phyloP scores from a whole-genome alignment of 1,140 invertebrate species.

The Sinella curviseta region DNA sequence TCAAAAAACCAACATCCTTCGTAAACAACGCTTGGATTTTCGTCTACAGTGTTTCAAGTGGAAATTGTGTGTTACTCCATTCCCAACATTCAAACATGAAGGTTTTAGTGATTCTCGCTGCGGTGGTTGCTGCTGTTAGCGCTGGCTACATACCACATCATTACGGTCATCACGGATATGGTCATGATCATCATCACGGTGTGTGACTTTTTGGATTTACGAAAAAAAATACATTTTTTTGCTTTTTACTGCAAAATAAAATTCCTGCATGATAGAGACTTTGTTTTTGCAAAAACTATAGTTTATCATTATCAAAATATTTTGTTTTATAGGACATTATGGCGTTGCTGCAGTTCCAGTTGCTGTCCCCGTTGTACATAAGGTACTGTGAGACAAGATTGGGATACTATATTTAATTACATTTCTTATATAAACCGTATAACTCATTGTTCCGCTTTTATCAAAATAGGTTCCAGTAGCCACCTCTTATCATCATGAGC shows the following conservation, averaged over 20 bases:
- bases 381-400: slow-evolving; percentile 28
- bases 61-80: background rate
- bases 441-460: background rate
- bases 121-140: slow-evolving; percentile 33
- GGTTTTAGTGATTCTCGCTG: slow-evolving; percentile 37
- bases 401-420: background rate
- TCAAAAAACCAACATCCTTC: background rate
- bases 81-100: slow-evolving; percentile 33
- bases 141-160: slow-evolving; percentile 39
- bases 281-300: background rate
- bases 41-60: background rate
- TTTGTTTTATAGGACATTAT: slow-evolving; percentile 30
- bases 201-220: background rate
- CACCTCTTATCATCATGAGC: slow-evolving; percentile 46
- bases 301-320: background rate
- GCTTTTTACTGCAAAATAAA: too few relatives aligned
- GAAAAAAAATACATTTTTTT: background rate
- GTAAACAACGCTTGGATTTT: background rate
- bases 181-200: slow-evolving; percentile 29
- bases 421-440: background rate
- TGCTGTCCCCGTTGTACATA: slow-evolving; percentile 42
- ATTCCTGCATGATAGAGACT: too few relatives aligned
- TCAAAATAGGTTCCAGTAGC: slow-evolving; percentile 43
- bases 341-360: slow-evolving; percentile 30
- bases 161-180: slow-evolving; percentile 37